phyloP scores from a whole-genome alignment of 2,888 invertebrate genomes.

The Tanytarsus gracilentus region DNA sequence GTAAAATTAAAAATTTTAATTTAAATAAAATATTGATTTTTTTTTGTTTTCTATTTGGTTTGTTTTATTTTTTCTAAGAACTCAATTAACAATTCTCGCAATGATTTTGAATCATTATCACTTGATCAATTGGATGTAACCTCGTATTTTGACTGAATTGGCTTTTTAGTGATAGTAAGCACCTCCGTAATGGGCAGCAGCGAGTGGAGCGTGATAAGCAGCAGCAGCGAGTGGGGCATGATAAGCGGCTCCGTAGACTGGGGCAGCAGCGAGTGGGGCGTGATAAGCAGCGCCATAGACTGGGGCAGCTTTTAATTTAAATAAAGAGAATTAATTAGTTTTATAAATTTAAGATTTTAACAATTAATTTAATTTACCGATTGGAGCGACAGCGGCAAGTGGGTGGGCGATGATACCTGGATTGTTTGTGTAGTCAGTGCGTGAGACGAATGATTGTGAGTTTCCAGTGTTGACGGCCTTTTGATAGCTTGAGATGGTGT shows the following conservation, averaged over 20 bases:
- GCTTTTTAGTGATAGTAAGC: conserved; percentile 31
- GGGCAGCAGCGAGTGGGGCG: conserved; percentile 21
- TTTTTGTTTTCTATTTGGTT: conserved; percentile 16
- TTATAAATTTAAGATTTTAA: conserved; percentile 23
- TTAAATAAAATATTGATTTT: conserved; percentile 18
- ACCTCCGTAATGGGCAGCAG: conserved; percentile 32
- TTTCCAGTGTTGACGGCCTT: conserved; percentile 43
- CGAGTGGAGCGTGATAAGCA: conserved; percentile 29
- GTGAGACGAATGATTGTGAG: conserved; percentile 42
- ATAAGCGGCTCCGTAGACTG: conserved; percentile 30
- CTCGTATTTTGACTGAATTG: conserved; percentile 28
- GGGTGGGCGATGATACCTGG: conserved; percentile 30
- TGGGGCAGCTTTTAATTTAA: conserved; percentile 31
- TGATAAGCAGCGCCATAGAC: conserved; percentile 33
- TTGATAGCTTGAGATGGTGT: conserved; percentile 42
- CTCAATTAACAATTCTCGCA: background rate
- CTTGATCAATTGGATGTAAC: background rate
- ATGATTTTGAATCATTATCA: background rate
- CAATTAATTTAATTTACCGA: background rate
- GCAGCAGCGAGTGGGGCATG: conserved; percentile 32
- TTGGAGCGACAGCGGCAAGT: conserved; percentile 30
- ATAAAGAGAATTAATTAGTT: conserved; percentile 20
- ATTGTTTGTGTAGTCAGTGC: conserved; percentile 41
- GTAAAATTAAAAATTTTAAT: conserved; percentile 33
- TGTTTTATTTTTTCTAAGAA: background rate